Percentiles rank a stretch among this genome's conserved stretches.
These are phyloP conservation scores for Sebastes hubbsi DNA, from an alignment of 2,797 vertebrate species.

Conservation along the genomic window DNA sequence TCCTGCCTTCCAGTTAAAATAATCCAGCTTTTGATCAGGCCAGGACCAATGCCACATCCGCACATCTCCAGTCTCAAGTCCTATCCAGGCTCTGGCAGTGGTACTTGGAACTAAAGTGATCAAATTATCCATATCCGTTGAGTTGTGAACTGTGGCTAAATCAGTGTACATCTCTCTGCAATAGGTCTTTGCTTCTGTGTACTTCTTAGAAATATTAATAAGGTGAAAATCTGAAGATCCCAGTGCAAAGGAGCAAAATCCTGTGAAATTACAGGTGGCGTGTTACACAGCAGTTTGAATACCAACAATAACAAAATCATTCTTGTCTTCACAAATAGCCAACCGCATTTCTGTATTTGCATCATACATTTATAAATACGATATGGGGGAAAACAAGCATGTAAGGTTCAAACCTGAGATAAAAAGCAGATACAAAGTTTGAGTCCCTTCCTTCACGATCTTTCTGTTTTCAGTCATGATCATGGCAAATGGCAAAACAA, in stretches of 20 bases:
- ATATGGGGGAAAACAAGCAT: background rate
- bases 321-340: background rate
- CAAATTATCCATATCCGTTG: slow-evolving; percentile 50
- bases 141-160: slow-evolving; percentile 68
- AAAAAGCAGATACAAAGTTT: slow-evolving; percentile 45
- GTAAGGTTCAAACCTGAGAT: slow-evolving; percentile 63
- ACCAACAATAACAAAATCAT: background rate
- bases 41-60: slow-evolving; percentile 70
- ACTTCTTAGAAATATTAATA: slow-evolving; percentile 33
- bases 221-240: slow-evolving; percentile 64
- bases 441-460: slow-evolving; percentile 15
- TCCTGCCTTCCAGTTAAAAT: slow-evolving; percentile 65
- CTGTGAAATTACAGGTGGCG: slow-evolving; percentile 49
- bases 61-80: slow-evolving; percentile 59
- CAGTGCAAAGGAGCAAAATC: slow-evolving; percentile 26
- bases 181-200: slow-evolving; percentile 61
- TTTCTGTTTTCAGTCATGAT: slow-evolving; percentile 22
- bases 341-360: background rate
- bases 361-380: background rate
- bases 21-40: slow-evolving; percentile 41
- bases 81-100: slow-evolving; percentile 59
- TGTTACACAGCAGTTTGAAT: slow-evolving; percentile 7
- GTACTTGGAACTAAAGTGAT: slow-evolving; percentile 9
- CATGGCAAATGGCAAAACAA: background rate
- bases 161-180: slow-evolving; percentile 67